Percentiles rank a stretch among this genome's conserved stretches.
Conservation (phyloP, 1,140 invertebrate genomes). For the Drusus annulatus region DNA sequence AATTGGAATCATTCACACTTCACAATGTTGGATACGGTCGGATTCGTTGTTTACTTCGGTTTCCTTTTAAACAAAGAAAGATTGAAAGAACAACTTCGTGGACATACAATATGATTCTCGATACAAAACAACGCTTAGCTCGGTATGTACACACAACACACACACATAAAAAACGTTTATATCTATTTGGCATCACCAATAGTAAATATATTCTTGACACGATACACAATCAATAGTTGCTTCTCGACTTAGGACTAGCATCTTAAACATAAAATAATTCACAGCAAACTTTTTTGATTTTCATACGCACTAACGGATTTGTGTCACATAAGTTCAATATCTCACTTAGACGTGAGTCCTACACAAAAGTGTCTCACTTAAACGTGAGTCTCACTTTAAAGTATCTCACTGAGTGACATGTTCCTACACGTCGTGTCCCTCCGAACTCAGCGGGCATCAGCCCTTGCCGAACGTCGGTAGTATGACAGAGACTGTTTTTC, state of each 20-base stretch:
- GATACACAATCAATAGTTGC: no score
- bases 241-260: neutral
- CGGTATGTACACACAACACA: no score
- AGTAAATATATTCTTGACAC: neutral
- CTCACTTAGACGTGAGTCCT: neutral
- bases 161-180: no score
- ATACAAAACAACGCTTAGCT: no score
- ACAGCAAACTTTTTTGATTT: slow-evolving; percentile 32
- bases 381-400: neutral
- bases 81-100: no score
- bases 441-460: slow-evolving; percentile 58
- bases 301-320: neutral
- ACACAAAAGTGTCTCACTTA: neutral
- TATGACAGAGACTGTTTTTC: slow-evolving; percentile 72
- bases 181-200: neutral
- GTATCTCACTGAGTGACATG: neutral
- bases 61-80: neutral
- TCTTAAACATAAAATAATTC: slow-evolving; percentile 4
- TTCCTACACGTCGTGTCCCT: neutral
- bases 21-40: neutral
- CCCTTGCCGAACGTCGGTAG: slow-evolving; percentile 73
- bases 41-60: slow-evolving; percentile 6
- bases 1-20: neutral
- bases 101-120: no score
- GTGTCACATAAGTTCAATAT: neutral